Evolutionary conservation across 2,113 vertebrate species (phyloP), one percentile per base, ranked within the genome.

Genomic region (Ascaphus truei): DNA sequence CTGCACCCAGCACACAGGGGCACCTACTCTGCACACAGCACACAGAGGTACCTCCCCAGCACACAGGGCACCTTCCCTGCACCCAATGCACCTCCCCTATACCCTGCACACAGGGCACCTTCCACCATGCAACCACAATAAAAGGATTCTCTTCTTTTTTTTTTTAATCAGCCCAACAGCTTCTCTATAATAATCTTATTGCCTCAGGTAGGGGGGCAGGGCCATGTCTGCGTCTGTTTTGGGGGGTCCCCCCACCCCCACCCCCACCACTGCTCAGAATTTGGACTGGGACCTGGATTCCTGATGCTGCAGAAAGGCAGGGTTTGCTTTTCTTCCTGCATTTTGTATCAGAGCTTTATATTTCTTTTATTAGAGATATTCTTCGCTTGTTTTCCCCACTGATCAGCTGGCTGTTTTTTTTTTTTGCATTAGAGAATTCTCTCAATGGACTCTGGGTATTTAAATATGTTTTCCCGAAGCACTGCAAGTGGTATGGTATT

Each of bases 401-500:
- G 16, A 22, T 5, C 43, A 47, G 43, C 43, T 23, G 16, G 6
- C 43, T 20, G 5, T 33, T 25, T 31, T 2, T 39, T n/a, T 3
- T n/a, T 16, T 25, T 15, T 34, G 18, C 47, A 34, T 25, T 20
- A 34, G 11, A 22, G 53, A 23, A 8, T 9, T 39, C 15, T 39
- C 12, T 20, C 30, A 7, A 2, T 16, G 51, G 51, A 56, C 48
- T 65, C 8, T 53, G 29, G 58, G 58, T 33, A 10, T 33, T 26
- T n/a, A n/a, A n/a, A n/a, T n/a, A n/a, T n/a, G n/a, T 47, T 20
- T 47, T 30, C 29, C 30, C 22, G 50, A 56, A 56, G 66, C 41
- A 59, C 31, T 60, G 8, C 20, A 29, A 59, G 43, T 48, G 66
- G 66, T 69, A 69, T 60, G 43, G 56, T 51, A 50, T 68, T 5